Conservation (phyloP, 2,113 vertebrate species). For the Crotalus horridus region DNA sequence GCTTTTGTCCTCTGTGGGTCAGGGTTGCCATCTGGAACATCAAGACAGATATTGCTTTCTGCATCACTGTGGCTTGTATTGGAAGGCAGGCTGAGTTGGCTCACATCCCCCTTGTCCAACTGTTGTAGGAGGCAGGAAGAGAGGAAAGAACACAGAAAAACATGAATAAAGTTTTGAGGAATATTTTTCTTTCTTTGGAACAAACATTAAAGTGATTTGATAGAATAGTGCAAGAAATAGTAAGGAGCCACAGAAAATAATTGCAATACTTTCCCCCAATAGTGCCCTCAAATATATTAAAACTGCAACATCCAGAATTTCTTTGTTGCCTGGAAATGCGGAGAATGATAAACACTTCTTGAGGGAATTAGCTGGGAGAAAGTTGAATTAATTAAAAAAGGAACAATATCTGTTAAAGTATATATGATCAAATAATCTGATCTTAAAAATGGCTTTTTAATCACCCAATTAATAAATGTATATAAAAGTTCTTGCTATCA, state of each 20-base stretch:
- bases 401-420: neutral
- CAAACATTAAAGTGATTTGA: neutral
- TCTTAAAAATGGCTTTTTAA: neutral
- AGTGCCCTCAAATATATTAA: neutral
- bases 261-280: neutral
- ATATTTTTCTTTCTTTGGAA: neutral
- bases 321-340: neutral
- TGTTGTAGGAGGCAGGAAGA: conserved; percentile 49
- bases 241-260: neutral
- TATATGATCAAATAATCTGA: neutral
- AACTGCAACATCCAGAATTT: neutral
- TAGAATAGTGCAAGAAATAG: neutral
- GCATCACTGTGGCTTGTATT: conserved; percentile 80
- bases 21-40: conserved; percentile 75
- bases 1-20: conserved; percentile 90
- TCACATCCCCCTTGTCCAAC: conserved; percentile 92
- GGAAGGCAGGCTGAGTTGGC: conserved; percentile 76
- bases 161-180: fast-evolving
- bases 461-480: neutral
- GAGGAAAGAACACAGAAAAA: neutral
- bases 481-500: neutral
- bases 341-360: neutral
- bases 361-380: neutral
- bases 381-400: neutral
- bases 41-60: conserved; percentile 86